phyloP scores from a whole-genome alignment of 2,113 vertebrate genomes.

The Scortum barcoo region DNA sequence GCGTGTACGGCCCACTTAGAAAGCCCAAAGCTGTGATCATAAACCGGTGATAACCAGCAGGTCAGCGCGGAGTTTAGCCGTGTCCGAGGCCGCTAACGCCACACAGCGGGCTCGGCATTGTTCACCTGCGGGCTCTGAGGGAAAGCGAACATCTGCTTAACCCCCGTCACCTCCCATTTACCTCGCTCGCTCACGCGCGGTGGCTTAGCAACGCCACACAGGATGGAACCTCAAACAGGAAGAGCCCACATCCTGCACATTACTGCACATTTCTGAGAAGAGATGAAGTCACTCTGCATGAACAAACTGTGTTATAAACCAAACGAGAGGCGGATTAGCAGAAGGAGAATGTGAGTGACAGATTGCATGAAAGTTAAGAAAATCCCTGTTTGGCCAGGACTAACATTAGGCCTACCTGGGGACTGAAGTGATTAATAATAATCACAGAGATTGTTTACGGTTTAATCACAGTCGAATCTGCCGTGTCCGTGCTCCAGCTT shows the following conservation, averaged over 20 bases:
- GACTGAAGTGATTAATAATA: slow-evolving; percentile 45
- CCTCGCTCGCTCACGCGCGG: background rate
- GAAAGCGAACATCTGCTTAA: slow-evolving; percentile 7
- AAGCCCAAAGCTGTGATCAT: background rate
- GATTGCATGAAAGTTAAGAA: slow-evolving; percentile 47
- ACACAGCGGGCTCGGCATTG: rapidly evolving
- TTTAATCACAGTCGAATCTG: slow-evolving; percentile 49
- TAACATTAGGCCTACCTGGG: slow-evolving; percentile 44
- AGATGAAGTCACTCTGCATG: background rate
- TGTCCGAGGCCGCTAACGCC: background rate
- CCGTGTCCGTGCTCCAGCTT: slow-evolving; percentile 15
- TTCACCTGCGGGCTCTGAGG: background rate
- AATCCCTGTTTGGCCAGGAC: slow-evolving; percentile 39
- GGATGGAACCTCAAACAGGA: slow-evolving; percentile 44
- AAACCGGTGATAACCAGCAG: background rate
- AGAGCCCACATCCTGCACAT: slow-evolving; percentile 33
- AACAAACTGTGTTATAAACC: slow-evolving; percentile 1
- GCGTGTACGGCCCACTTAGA: background rate
- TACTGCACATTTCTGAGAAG: background rate
- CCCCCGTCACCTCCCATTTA: background rate
- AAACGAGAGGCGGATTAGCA: background rate
- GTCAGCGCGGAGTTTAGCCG: background rate
- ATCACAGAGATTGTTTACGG: slow-evolving; percentile 48
- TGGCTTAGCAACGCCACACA: slow-evolving; percentile 29
- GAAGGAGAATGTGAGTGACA: slow-evolving; percentile 39